Conservation (phyloP, 2,888 invertebrate genomes). For the Muschampia staudingeri region DNA sequence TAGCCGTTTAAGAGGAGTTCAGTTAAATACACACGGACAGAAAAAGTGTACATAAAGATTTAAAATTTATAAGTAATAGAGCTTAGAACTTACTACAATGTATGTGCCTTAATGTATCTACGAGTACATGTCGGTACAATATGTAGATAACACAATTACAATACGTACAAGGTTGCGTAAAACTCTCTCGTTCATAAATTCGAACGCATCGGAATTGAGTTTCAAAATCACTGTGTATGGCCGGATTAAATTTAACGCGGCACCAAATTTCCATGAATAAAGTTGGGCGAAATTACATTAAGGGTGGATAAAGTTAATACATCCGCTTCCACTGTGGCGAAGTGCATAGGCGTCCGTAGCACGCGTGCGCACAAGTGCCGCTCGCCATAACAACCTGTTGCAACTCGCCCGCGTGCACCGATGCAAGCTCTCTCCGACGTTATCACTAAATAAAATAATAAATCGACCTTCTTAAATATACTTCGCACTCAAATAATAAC, state of each 20-base stretch:
- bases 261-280: conserved; percentile 47
- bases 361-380: conserved; percentile 82
- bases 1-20: too few relatives aligned
- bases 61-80: too few relatives aligned
- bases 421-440: conserved; percentile 84
- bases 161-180: conserved; percentile 16
- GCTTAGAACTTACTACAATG: not conserved
- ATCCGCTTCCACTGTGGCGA: conserved; percentile 79
- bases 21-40: too few relatives aligned
- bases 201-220: conserved; percentile 35
- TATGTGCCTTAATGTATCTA: not conserved
- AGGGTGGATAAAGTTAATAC: conserved; percentile 45
- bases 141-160: too few relatives aligned
- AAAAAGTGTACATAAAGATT: too few relatives aligned
- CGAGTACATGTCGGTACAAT: too few relatives aligned
- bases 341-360: conserved; percentile 76
- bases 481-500: not conserved
- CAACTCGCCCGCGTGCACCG: conserved; percentile 88
- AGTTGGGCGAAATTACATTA: conserved; percentile 47
- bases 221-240: conserved; percentile 37
- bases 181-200: conserved; percentile 35
- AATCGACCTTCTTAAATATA: conserved; percentile 63
- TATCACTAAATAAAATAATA: conserved; percentile 79
- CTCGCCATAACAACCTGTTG: conserved; percentile 90
- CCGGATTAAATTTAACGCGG: conserved; percentile 27